Percentiles rank a stretch among this genome's conserved stretches.
Evolutionary conservation across 2,113 vertebrate species (phyloP).

Genomic region (Gallinago undulata): DNA sequence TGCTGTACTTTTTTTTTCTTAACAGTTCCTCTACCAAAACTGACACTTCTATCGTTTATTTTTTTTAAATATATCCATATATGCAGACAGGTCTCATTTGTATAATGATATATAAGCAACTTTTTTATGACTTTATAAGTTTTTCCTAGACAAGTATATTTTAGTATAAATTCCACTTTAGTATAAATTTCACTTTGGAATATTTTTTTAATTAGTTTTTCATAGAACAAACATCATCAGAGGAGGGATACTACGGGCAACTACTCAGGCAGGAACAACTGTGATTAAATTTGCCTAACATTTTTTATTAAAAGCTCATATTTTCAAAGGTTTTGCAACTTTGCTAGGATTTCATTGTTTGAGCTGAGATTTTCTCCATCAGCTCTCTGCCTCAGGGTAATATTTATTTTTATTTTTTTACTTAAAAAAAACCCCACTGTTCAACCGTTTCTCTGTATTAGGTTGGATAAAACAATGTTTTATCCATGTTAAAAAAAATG

Average conservation of each 20-base stretch:
- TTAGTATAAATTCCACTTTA: neutral
- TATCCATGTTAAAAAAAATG: neutral
- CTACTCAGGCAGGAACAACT: neutral
- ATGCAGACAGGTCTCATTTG: neutral
- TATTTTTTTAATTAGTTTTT: neutral
- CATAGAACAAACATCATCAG: neutral
- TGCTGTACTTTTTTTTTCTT: neutral
- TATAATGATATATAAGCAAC: neutral
- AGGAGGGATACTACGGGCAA: neutral
- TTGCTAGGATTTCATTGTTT: slow-evolving; percentile 6
- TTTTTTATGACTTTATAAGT: neutral
- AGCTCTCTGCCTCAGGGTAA: neutral
- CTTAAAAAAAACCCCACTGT: rapidly evolving
- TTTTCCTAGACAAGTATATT: neutral
- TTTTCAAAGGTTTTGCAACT: slow-evolving; percentile 29
- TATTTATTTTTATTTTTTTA: neutral
- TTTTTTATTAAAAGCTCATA: neutral
- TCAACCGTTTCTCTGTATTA: neutral
- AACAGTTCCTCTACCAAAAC: neutral
- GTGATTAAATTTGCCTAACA: neutral
- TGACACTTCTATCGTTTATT: neutral
- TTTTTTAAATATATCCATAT: neutral
- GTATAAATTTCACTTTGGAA: neutral
- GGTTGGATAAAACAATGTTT: neutral
- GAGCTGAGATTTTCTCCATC: neutral